Evolutionary conservation across 2,888 invertebrate genomes (phyloP).

Genomic region (Emesis furor): DNA sequence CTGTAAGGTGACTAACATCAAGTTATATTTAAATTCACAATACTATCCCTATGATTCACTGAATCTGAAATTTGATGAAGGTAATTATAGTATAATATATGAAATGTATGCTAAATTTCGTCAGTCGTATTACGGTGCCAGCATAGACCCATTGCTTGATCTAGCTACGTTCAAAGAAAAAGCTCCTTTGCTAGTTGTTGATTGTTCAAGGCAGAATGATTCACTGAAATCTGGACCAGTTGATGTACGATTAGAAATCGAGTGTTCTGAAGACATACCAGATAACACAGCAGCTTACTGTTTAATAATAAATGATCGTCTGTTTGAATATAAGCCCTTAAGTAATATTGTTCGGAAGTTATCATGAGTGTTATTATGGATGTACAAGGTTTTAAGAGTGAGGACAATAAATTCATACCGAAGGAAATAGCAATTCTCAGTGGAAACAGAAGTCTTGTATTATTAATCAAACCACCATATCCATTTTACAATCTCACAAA

Average conservation of each 20-base stretch:
- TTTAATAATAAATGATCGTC: too few relatives aligned
- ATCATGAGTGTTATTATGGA: constrained; percentile 56
- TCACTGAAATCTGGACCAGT: constrained; percentile 70
- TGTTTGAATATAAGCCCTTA: too few relatives aligned
- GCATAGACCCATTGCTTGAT: constrained; percentile 66
- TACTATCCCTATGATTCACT: constrained; percentile 75
- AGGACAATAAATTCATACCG: constrained; percentile 35
- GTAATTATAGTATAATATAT: constrained; percentile 71
- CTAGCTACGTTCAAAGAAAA: constrained; percentile 9
- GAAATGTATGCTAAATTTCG: constrained; percentile 71
- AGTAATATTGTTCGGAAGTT: constrained; percentile 55
- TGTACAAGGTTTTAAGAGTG: constrained; percentile 61
- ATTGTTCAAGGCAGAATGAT: constrained; percentile 74
- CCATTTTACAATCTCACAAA: constrained; percentile 21
- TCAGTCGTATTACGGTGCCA: constrained; percentile 73
- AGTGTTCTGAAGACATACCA: constrained; percentile 64
- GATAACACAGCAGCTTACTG: too few relatives aligned
- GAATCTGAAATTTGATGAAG: constrained; percentile 66
- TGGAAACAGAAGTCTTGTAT: neutral
- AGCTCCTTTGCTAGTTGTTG: constrained; percentile 71
- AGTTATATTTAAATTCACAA: constrained; percentile 69
- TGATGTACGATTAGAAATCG: constrained; percentile 74
- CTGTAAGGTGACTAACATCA: constrained; percentile 57
- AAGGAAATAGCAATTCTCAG: constrained; percentile 69
- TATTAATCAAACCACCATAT: constrained; percentile 28